Percentiles rank a stretch among this genome's conserved stretches.
phyloP scores from a whole-genome alignment of 2,113 vertebrate genomes.

The Phaetusa simplex region DNA sequence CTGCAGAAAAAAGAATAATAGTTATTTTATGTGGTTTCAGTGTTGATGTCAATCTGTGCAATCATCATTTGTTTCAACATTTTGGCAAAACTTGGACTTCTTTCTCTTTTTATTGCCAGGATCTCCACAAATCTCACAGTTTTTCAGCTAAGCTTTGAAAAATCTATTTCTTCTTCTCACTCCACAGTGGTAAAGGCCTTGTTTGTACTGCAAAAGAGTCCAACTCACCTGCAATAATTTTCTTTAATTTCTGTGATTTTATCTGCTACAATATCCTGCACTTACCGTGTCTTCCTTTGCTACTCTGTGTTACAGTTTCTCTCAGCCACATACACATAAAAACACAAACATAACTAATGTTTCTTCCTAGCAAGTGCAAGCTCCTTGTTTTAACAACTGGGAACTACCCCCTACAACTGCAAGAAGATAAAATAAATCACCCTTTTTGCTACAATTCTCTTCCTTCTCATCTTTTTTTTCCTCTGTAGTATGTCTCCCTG shows the following conservation, averaged over 20 bases:
- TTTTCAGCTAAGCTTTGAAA: background rate
- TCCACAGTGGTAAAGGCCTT: background rate
- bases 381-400: background rate
- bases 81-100: background rate
- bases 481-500: background rate
- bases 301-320: background rate
- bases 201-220: background rate
- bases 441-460: background rate
- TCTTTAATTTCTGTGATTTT: background rate
- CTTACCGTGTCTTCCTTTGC: background rate
- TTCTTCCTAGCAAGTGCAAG: background rate
- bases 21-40: background rate
- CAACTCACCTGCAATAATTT: background rate
- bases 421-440: background rate
- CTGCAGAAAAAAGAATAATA: constrained; percentile 26
- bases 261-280: background rate
- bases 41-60: background rate
- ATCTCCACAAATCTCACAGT: background rate
- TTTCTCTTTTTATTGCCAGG: background rate
- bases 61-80: background rate
- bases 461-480: background rate
- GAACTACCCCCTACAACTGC: background rate
- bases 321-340: background rate
- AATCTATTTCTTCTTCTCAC: background rate
- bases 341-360: background rate